A percentile compares a stretch with the other conserved stretches of the same genome.
Conservation (phyloP, 1,140 invertebrate genomes). For the Radopholus similis region DNA sequence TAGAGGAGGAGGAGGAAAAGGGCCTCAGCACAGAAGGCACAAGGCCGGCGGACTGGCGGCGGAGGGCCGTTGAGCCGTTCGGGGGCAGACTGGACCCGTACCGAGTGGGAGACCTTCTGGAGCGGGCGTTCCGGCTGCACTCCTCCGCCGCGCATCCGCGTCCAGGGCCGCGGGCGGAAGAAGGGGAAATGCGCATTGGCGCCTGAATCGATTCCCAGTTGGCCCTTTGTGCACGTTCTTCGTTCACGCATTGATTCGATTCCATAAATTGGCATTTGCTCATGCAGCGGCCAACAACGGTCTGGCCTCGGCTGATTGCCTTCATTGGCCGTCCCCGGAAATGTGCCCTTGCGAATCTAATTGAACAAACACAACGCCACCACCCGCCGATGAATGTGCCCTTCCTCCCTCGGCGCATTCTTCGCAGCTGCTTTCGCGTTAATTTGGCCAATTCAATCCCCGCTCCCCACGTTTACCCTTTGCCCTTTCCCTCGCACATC, state of each 20-base stretch:
- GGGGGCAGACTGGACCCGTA: background rate
- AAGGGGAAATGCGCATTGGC: constrained; percentile 1
- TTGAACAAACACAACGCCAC: too few species aligned
- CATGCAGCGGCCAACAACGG: too few species aligned
- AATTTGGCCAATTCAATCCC: constrained; percentile 3
- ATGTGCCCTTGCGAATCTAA: too few species aligned
- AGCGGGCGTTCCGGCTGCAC: background rate
- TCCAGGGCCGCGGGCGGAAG: background rate
- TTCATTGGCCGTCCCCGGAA: too few species aligned
- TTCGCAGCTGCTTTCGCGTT: background rate
- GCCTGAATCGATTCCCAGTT: too few species aligned
- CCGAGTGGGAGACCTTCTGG: constrained; percentile 5
- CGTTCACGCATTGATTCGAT: background rate
- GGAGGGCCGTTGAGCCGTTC: background rate
- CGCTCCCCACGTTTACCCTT: background rate
- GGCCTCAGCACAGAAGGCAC: too few species aligned
- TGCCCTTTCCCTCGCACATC: background rate
- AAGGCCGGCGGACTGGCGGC: background rate
- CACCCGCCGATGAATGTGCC: too few species aligned
- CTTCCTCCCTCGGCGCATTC: background rate
- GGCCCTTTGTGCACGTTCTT: background rate
- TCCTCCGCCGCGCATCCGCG: background rate
- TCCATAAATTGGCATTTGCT: too few species aligned
- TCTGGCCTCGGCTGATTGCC: too few species aligned
- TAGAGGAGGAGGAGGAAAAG: too few species aligned